Evolutionary conservation across 2,113 vertebrate species (phyloP).

Genomic region (Anguilla rostrata): DNA sequence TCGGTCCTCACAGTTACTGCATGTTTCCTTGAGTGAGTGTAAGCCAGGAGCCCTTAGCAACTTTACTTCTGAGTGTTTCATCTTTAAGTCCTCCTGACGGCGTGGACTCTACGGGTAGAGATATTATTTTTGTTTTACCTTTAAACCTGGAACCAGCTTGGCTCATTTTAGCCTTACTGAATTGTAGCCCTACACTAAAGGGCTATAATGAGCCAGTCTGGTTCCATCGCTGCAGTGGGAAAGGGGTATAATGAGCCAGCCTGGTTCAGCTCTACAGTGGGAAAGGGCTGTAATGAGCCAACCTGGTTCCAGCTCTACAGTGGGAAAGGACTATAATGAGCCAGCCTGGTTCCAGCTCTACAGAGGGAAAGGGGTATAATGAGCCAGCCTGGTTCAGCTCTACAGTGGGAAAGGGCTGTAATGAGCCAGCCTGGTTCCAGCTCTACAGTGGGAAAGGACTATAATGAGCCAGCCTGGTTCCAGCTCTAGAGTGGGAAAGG

Average conservation of each 20-base stretch:
- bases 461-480: no score
- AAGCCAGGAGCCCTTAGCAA: not conserved
- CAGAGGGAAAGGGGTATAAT: no score
- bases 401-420: no score
- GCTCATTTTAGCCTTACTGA: not conserved
- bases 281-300: no score
- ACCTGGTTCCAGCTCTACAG: no score
- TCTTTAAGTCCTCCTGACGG: slow-evolving; percentile 12
- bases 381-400: no score
- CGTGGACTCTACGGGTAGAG: slow-evolving; percentile 26
- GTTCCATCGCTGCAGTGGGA: not conserved
- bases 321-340: no score
- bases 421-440: no score
- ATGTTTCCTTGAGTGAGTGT: slow-evolving; percentile 22
- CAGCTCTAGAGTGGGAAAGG: no score
- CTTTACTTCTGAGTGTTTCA: not conserved
- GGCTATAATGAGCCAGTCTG: not conserved
- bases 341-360: no score
- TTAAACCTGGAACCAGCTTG: not conserved
- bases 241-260: not conserved
- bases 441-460: no score
- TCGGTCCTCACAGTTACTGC: slow-evolving; percentile 12
- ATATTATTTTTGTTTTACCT: not conserved
- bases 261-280: no score
- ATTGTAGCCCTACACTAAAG: not conserved